Evolutionary conservation across 1,140 invertebrate species (phyloP).

Genomic region (Brachionus rubens): DNA sequence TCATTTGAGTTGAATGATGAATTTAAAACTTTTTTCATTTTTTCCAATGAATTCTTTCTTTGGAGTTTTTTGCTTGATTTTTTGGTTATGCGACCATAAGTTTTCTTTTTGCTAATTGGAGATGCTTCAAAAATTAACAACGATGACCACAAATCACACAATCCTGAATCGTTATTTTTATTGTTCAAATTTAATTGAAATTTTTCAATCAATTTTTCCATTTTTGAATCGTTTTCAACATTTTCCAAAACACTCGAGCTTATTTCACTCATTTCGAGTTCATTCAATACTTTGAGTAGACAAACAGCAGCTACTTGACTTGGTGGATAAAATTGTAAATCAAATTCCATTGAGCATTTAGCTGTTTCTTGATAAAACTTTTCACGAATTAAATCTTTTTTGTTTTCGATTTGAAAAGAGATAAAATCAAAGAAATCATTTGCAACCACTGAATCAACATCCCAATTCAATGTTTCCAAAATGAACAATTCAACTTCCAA

Average conservation of each 20-base stretch:
- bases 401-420: background rate
- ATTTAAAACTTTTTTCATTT: constrained; percentile 4
- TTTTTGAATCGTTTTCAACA: background rate
- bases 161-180: no score
- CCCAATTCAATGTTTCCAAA: constrained; percentile 15
- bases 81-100: background rate
- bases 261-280: background rate
- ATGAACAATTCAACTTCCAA: background rate
- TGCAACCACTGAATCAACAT: constrained; percentile 5
- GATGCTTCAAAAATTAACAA: background rate
- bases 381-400: background rate
- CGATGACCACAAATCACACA: no score
- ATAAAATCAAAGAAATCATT: constrained; percentile 18
- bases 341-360: background rate
- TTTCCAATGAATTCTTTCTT: constrained; percentile 13
- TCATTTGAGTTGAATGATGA: background rate
- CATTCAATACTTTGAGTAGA: background rate
- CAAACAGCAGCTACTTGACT: constrained; percentile 21
- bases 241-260: background rate
- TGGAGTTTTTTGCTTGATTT: background rate
- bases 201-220: background rate
- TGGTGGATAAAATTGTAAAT: constrained; percentile 14
- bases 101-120: no score
- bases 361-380: background rate
- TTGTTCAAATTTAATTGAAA: background rate